Conservation (phyloP, 1,140 invertebrate species). For the Musca vetustissima region DNA sequence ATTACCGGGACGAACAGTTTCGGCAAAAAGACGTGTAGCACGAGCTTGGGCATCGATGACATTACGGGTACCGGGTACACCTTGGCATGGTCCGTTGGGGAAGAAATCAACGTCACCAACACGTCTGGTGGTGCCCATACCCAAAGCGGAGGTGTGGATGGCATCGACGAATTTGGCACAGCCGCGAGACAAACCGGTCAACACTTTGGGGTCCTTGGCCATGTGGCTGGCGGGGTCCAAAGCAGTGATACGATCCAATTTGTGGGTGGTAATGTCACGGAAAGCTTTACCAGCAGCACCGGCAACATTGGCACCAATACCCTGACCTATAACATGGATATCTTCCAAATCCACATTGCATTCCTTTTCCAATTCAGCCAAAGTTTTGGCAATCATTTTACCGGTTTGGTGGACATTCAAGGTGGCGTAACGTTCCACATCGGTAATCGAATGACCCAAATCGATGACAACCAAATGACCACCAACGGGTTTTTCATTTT, state of each 20-base stretch:
- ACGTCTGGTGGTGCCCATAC: slow-evolving; percentile 68
- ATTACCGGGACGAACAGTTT: slow-evolving; percentile 60
- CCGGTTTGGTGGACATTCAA: slow-evolving; percentile 46
- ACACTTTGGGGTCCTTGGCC: slow-evolving; percentile 59
- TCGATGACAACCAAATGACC: slow-evolving; percentile 38
- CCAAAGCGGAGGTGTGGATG: slow-evolving; percentile 73
- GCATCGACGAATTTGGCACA: slow-evolving; percentile 69
- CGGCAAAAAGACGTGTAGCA: slow-evolving; percentile 65
- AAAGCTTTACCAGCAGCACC: slow-evolving; percentile 63
- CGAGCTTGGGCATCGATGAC: slow-evolving; percentile 67
- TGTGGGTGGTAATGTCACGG: slow-evolving; percentile 58
- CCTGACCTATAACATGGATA: slow-evolving; percentile 51
- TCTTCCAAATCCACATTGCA: slow-evolving; percentile 44
- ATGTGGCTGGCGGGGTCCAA: slow-evolving; percentile 72
- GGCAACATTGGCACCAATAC: slow-evolving; percentile 58
- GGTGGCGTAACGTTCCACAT: slow-evolving; percentile 45
- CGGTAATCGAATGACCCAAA: slow-evolving; percentile 44
- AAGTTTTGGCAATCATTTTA: slow-evolving; percentile 43
- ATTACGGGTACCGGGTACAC: slow-evolving; percentile 58
- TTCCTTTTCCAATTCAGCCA: slow-evolving; percentile 44
- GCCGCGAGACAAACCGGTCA: slow-evolving; percentile 59
- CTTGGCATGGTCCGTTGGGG: slow-evolving; percentile 64
- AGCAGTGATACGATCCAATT: slow-evolving; percentile 64
- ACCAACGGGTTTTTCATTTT: slow-evolving; percentile 7
- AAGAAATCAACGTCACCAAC: slow-evolving; percentile 78